A percentile compares a stretch with the other conserved stretches of the same genome.
These are phyloP conservation scores for Saccopteryx leptura DNA, from an alignment of 2,113 vertebrate genomes.

Conservation along the genomic window DNA sequence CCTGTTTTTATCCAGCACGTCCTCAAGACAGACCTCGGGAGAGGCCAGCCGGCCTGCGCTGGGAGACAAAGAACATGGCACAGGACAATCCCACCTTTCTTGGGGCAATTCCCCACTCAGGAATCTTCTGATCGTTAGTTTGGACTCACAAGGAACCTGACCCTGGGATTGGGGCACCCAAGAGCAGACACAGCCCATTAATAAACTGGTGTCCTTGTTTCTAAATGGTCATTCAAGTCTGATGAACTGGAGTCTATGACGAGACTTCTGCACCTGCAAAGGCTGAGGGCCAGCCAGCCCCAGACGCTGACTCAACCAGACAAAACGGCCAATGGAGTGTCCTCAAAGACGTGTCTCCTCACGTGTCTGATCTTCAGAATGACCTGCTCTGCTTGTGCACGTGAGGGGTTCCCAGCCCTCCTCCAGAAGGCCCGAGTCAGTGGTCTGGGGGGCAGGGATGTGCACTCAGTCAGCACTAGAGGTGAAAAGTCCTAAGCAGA, in stretches of 20 bases:
- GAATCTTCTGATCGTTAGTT: too few relatives aligned
- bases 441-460: not conserved
- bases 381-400: not conserved
- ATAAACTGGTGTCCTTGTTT: not conserved
- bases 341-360: not conserved
- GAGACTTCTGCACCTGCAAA: not conserved
- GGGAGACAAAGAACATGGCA: fast-evolving
- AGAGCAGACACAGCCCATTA: not conserved
- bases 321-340: fast-evolving
- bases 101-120: not conserved
- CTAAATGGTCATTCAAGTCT: not conserved
- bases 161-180: not conserved
- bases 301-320: not conserved
- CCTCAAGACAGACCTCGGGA: not conserved
- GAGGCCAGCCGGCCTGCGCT: fast-evolving
- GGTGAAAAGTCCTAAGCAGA: not conserved
- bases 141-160: not conserved
- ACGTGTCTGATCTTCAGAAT: not conserved
- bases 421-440: not conserved
- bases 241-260: not conserved
- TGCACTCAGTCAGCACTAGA: not conserved
- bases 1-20: not conserved
- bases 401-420: fast-evolving
- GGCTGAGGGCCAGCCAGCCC: not conserved
- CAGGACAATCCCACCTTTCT: not conserved